Conservation (phyloP, 2,113 vertebrate species). For the Brachionichthys hirsutus region DNA sequence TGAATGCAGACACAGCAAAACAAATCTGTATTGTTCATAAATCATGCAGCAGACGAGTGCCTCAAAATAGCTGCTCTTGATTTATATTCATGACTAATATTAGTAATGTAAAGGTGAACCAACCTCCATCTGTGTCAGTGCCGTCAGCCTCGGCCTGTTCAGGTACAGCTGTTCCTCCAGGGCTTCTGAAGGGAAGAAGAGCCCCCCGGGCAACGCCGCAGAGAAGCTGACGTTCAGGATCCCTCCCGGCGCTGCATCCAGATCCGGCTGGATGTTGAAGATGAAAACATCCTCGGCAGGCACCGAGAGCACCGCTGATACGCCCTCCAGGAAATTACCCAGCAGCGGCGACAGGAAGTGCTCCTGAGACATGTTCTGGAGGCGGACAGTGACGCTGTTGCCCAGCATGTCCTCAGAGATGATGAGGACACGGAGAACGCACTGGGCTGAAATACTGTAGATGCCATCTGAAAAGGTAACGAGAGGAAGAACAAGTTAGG, state of each 20-base stretch:
- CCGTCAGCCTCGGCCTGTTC: conserved; percentile 87
- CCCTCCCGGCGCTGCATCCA: conserved; percentile 82
- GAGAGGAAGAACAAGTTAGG: neutral
- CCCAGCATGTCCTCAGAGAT: conserved; percentile 97
- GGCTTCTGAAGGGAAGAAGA: conserved; percentile 93
- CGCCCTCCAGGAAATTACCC: conserved; percentile 90
- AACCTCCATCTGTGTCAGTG: conserved; percentile 89
- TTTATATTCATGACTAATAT: too few relatives aligned
- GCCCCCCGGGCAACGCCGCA: conserved; percentile 83
- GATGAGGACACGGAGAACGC: conserved; percentile 91
- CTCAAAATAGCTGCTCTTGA: too few relatives aligned
- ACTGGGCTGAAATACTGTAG: conserved; percentile 93
- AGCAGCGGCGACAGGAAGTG: conserved; percentile 93
- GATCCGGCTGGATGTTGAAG: conserved; percentile 97
- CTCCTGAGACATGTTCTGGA: conserved; percentile 99
- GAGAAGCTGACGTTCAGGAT: conserved; percentile 97
- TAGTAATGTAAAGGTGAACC: conserved; percentile 11
- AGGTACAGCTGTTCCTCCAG: conserved; percentile 98
- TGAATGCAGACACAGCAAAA: too few relatives aligned
- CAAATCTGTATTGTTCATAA: too few relatives aligned
- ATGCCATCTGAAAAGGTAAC: conserved; percentile 82
- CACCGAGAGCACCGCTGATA: conserved; percentile 88
- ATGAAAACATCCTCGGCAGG: conserved; percentile 94
- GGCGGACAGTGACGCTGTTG: conserved; percentile 94
- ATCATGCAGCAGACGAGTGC: too few relatives aligned